A percentile compares a stretch with the other conserved stretches of the same genome.
Conservation (phyloP, 2,888 invertebrate species). For the Thymelicus lineola region DNA sequence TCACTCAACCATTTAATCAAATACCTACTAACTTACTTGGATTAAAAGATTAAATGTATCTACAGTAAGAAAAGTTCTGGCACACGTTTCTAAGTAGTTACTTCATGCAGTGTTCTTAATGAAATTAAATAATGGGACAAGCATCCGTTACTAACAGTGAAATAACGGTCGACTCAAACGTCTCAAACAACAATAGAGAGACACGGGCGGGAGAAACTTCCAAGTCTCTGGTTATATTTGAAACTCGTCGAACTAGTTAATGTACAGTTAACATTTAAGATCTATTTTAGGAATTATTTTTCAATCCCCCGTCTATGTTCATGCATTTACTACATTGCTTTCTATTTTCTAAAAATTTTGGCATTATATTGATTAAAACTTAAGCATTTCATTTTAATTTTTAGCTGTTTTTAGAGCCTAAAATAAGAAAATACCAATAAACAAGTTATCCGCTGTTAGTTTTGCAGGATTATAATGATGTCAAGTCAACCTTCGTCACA, state of each 20-base stretch:
- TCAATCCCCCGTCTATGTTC: neutral
- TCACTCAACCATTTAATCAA: too few species aligned
- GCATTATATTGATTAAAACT: too few species aligned
- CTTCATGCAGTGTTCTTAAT: neutral
- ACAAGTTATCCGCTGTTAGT: too few species aligned
- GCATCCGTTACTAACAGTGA: slow-evolving; percentile 8
- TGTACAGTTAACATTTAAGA: neutral
- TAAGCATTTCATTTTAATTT: too few species aligned
- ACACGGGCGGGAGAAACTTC: neutral
- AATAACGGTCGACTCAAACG: slow-evolving; percentile 13
- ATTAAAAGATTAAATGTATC: too few species aligned
- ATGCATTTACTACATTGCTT: too few species aligned
- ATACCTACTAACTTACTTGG: too few species aligned
- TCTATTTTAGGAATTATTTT: neutral
- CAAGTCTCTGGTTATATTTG: neutral
- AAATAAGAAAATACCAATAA: too few species aligned
- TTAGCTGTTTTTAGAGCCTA: too few species aligned
- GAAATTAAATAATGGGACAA: neutral
- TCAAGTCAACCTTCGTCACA: too few species aligned
- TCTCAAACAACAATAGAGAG: neutral
- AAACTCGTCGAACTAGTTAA: neutral
- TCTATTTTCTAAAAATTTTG: too few species aligned
- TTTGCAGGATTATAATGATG: too few species aligned
- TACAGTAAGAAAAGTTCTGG: neutral
- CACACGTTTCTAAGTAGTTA: neutral